These are phyloP conservation scores for Ancistrus triradiatus DNA, from an alignment of 2,113 vertebrate species.

Conservation along the genomic window DNA sequence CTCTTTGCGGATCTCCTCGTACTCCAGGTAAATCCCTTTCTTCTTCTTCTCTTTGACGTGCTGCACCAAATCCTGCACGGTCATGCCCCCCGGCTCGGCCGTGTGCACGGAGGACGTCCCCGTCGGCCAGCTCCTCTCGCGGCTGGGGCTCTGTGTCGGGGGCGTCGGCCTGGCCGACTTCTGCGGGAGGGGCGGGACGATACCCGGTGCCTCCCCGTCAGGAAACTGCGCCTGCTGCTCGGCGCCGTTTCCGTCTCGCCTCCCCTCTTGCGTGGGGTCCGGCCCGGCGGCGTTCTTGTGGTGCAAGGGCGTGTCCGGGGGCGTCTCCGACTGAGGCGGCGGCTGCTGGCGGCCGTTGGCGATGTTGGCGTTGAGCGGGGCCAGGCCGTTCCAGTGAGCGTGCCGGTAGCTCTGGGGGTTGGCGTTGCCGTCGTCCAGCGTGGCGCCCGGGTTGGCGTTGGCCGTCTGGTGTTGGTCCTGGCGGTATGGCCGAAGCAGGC, in stretches of 20 bases:
- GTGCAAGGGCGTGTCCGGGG: slow-evolving; percentile 69
- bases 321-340: slow-evolving; percentile 73
- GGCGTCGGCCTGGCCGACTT: slow-evolving; percentile 69
- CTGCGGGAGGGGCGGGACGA: slow-evolving; percentile 72
- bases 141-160: slow-evolving; percentile 54
- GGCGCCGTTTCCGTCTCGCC: slow-evolving; percentile 21
- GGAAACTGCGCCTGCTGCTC: slow-evolving; percentile 38
- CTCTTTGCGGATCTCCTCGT: slow-evolving; percentile 76
- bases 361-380: slow-evolving; percentile 57
- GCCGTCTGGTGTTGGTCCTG: slow-evolving; percentile 59
- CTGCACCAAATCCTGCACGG: slow-evolving; percentile 63
- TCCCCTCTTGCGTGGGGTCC: background rate
- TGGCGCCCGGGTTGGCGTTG: slow-evolving; percentile 46
- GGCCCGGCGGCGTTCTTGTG: slow-evolving; percentile 48
- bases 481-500: slow-evolving; percentile 70
- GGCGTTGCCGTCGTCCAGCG: slow-evolving; percentile 68
- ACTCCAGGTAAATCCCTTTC: slow-evolving; percentile 76
- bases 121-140: slow-evolving; percentile 41
- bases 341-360: slow-evolving; percentile 65
- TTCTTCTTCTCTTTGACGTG: slow-evolving; percentile 71
- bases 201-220: slow-evolving; percentile 42
- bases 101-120: slow-evolving; percentile 67
- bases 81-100: slow-evolving; percentile 69
- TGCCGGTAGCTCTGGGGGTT: slow-evolving; percentile 68
- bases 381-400: slow-evolving; percentile 74